Evolutionary conservation across 2,888 invertebrate species (phyloP).

Genomic region (Drosophila leonis): DNA sequence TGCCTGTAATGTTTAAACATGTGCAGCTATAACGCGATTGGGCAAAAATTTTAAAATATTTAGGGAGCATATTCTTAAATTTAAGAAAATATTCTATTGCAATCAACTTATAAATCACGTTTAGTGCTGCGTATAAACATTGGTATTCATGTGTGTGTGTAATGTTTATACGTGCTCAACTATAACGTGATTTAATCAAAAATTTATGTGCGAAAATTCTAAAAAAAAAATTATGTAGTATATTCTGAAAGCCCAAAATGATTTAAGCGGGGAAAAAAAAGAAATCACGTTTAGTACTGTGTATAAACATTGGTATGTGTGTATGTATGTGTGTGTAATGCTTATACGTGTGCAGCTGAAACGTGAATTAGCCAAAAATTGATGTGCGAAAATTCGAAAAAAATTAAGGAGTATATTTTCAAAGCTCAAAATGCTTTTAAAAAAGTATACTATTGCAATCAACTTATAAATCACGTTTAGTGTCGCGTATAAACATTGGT

Average conservation of each 20-base stretch:
- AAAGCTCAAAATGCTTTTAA: not conserved
- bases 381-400: not conserved
- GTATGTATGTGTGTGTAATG: not conserved
- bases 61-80: not conserved
- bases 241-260: not conserved
- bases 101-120: slow-evolving; percentile 23
- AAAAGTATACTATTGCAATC: not conserved
- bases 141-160: slow-evolving; percentile 9
- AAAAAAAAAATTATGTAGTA: not conserved
- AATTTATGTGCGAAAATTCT: not conserved
- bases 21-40: not conserved
- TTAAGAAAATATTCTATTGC: not conserved
- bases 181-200: not conserved
- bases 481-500: slow-evolving; percentile 21
- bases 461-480: slow-evolving; percentile 24
- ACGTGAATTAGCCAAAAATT: not conserved
- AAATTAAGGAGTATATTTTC: not conserved
- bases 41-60: not conserved
- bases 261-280: too few species aligned
- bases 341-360: not conserved
- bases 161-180: not conserved
- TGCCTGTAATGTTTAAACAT: slow-evolving; percentile 6
- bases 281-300: not conserved
- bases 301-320: not conserved
- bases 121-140: slow-evolving; percentile 8